Conservation (phyloP, 2,113 vertebrate species). For the Tricholaema leucomelas region DNA sequence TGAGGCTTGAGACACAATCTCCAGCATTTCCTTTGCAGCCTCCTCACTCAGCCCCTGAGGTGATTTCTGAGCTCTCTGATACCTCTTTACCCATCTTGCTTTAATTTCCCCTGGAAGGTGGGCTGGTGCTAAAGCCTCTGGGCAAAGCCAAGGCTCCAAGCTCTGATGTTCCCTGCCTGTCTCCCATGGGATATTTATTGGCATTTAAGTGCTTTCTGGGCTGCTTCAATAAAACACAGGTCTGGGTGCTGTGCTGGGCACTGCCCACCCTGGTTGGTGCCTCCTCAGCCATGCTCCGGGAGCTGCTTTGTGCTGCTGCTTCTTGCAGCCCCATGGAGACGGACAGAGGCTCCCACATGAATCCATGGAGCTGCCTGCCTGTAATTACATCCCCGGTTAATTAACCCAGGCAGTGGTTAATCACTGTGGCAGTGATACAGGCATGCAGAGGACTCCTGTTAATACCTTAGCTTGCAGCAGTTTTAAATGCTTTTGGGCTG, state of each 20-base stretch:
- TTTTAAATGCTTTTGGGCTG: neutral
- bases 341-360: fast-evolving
- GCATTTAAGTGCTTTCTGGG: too few species aligned
- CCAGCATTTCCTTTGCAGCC: neutral
- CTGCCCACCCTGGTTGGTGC: fast-evolving
- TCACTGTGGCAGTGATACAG: fast-evolving
- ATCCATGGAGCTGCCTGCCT: fast-evolving
- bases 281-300: fast-evolving
- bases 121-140: neutral
- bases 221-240: fast-evolving
- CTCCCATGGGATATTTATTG: fast-evolving
- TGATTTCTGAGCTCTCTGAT: neutral
- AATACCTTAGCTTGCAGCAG: neutral
- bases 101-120: neutral
- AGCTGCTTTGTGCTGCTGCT: neutral
- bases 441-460: too few species aligned
- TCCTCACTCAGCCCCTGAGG: neutral
- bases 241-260: neutral
- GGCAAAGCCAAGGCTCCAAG: neutral
- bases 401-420: neutral
- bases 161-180: neutral
- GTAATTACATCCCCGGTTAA: neutral
- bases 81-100: neutral
- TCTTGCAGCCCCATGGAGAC: neutral
- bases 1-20: neutral